A percentile compares a stretch with the other conserved stretches of the same genome.
These are phyloP conservation scores for Fragum sueziense DNA, from an alignment of 2,888 invertebrate species.

Conservation along the genomic window DNA sequence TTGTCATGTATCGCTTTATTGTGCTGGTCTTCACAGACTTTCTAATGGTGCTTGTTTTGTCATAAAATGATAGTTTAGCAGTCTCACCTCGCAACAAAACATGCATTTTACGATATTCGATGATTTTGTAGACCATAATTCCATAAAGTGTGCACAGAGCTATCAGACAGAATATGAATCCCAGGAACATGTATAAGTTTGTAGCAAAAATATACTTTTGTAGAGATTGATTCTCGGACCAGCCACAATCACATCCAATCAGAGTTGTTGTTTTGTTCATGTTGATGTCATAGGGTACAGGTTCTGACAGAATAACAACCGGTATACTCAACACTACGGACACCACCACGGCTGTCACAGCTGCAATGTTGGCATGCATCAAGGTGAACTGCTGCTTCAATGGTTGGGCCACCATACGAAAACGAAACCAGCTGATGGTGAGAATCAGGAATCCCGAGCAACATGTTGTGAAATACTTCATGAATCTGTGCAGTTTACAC, in stretches of 20 bases:
- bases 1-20: background rate
- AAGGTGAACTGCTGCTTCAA: background rate
- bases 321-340: background rate
- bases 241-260: constrained; percentile 1
- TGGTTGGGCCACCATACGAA: background rate
- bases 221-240: background rate
- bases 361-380: background rate
- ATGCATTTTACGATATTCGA: constrained; percentile 2
- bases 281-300: background rate
- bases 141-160: background rate
- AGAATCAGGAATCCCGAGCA: constrained; percentile 2
- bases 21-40: background rate
- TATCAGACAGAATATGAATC: background rate
- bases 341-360: background rate
- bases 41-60: background rate
- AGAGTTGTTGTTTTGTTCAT: background rate
- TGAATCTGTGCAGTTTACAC: background rate
- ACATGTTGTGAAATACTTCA: background rate
- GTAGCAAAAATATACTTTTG: background rate
- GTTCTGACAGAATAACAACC: background rate
- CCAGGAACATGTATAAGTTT: background rate
- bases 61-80: background rate
- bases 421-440: background rate
- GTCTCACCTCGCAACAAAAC: background rate
- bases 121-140: background rate